Evolutionary conservation across 1,140 invertebrate genomes (phyloP).

Genomic region (Acromyrmex charruanus): DNA sequence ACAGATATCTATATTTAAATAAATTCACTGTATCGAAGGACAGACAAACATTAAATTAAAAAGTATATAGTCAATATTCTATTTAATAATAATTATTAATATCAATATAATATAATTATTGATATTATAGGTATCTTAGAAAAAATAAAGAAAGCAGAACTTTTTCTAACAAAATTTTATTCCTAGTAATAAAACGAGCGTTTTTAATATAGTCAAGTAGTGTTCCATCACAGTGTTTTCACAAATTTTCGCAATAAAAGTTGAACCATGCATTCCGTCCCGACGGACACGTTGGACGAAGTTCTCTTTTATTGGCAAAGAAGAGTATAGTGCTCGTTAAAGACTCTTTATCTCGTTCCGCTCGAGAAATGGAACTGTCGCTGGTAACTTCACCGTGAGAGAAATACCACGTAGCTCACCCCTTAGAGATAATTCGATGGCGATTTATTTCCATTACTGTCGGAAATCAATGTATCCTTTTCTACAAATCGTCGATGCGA

Average conservation of each 20-base stretch:
- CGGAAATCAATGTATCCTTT: neutral
- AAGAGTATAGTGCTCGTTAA: constrained; percentile 75
- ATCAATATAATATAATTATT: neutral
- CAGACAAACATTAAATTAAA: neutral
- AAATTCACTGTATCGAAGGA: neutral
- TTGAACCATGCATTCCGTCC: constrained; percentile 38
- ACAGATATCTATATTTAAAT: neutral
- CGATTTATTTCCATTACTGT: constrained; percentile 50
- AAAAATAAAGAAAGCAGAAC: neutral
- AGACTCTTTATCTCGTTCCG: constrained; percentile 73
- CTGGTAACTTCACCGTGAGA: constrained; percentile 61
- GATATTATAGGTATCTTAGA: neutral
- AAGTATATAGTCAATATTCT: neutral
- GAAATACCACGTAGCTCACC: constrained; percentile 37
- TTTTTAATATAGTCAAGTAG: constrained; percentile 2
- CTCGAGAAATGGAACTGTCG: constrained; percentile 70
- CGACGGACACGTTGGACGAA: constrained; percentile 37
- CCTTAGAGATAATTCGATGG: neutral
- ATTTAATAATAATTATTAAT: neutral
- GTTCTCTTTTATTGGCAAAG: constrained; percentile 67
- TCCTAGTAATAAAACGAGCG: neutral
- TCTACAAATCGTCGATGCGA: neutral
- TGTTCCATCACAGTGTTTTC: neutral
- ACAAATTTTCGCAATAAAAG: constrained; percentile 36
- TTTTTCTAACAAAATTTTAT: neutral